Evolutionary conservation across 2,888 invertebrate species (phyloP).

Genomic region (Keiferia lycopersicella): DNA sequence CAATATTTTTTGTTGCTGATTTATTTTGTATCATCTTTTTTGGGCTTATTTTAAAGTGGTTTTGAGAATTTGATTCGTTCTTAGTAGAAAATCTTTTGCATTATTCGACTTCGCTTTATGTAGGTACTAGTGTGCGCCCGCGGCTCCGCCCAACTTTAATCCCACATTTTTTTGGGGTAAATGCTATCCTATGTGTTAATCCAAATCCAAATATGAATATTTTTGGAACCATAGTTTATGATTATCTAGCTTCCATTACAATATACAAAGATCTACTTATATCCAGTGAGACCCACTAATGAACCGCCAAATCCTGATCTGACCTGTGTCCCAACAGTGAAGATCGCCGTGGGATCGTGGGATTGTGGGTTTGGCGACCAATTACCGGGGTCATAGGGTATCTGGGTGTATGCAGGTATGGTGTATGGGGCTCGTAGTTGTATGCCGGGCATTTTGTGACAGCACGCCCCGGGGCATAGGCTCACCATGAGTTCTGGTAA

Average conservation of each 20-base stretch:
- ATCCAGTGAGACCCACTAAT: background rate
- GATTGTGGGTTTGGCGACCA: slow-evolving; percentile 5
- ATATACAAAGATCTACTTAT: too few species aligned
- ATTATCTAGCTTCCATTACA: too few species aligned
- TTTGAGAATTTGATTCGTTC: too few species aligned
- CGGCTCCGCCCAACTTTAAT: too few species aligned
- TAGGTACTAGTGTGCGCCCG: too few species aligned
- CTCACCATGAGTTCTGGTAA: background rate
- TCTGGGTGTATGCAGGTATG: slow-evolving; percentile 7
- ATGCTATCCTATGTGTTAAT: too few species aligned
- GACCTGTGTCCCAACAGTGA: slow-evolving; percentile 7
- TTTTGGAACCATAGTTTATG: too few species aligned
- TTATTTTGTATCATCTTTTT: background rate
- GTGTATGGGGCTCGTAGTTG: background rate
- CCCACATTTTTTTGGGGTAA: too few species aligned
- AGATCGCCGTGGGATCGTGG: slow-evolving; percentile 4
- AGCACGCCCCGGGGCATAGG: background rate
- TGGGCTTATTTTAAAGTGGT: background rate
- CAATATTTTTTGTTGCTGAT: background rate
- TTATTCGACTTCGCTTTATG: too few species aligned
- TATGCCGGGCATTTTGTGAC: slow-evolving; percentile 3
- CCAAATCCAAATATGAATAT: too few species aligned
- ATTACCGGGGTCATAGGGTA: slow-evolving; percentile 16
- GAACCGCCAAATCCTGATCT: background rate
- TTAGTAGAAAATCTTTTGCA: too few species aligned